Percentiles rank a stretch among this genome's conserved stretches.
Evolutionary conservation across 1,140 invertebrate species (phyloP).

Genomic region (Pogonognathellus flavescens): DNA sequence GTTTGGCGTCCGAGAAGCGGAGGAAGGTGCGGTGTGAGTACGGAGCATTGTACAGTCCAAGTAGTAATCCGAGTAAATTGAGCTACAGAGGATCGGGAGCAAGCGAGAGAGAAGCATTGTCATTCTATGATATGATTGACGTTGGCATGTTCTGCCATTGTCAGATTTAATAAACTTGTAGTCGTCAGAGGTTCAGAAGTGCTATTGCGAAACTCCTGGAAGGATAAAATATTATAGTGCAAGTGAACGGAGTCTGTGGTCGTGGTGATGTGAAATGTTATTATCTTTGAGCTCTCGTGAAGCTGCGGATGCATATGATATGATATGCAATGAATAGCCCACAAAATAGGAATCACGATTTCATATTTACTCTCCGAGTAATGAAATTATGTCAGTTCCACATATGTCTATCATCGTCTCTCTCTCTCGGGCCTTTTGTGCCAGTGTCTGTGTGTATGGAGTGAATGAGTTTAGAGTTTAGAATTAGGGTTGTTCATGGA

Average conservation of each 20-base stretch:
- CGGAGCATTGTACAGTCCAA: too few species aligned
- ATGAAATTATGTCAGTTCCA: slow-evolving; percentile 64
- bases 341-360: slow-evolving; percentile 52
- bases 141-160: slow-evolving; percentile 62
- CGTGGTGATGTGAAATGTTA: slow-evolving; percentile 38
- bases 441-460: background rate
- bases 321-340: slow-evolving; percentile 46
- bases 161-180: slow-evolving; percentile 65
- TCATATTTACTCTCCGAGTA: slow-evolving; percentile 53
- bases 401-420: slow-evolving; percentile 41
- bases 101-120: slow-evolving; percentile 42
- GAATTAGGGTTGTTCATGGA: background rate
- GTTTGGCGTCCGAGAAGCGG: slow-evolving; percentile 1
- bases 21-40: background rate
- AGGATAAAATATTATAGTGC: background rate
- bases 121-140: slow-evolving; percentile 59
- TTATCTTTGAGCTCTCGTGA: slow-evolving; percentile 46
- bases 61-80: slow-evolving; percentile 33
- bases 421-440: background rate
- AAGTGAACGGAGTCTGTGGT: slow-evolving; percentile 11
- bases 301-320: slow-evolving; percentile 43
- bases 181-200: slow-evolving; percentile 38
- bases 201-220: slow-evolving; percentile 8
- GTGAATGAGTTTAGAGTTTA: background rate
- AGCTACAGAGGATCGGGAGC: slow-evolving; percentile 12